Base-by-base conservation (phyloP, 1,140 invertebrate genomes). In the Triops longicaudatus region DNA sequence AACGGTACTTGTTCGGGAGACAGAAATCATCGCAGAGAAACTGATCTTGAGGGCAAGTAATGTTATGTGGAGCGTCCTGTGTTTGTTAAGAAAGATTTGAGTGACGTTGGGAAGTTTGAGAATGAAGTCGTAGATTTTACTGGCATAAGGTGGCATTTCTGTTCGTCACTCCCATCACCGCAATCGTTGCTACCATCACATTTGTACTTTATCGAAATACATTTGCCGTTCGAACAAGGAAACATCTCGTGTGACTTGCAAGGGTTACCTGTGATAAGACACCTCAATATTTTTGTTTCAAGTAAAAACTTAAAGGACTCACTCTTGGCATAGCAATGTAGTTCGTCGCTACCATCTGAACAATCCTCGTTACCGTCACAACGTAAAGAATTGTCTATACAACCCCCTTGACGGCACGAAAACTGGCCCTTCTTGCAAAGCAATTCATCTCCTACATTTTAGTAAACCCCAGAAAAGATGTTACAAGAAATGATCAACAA, bases 11-110 rank as follows among this genome's bases (percentile, higher is more conserved):
- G 4, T 88, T 87, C 0, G 95, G 94, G 75, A 98, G 95, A 84
- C 97, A 99, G 14, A 96, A 86, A 83, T 98, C 98, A 41, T 91
- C 90, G 85, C 97, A 98, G 27, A 93, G 88, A 83, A 98, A 98
- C 85, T 63, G 50, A n/a, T 63, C 50, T 63, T 63, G 50, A 22
- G 50, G 50, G 10, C 50, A 63, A 22, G 50, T n/a, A 63, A 63
- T 17, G 31, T 37, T 37, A 63, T 63, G 14, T 14, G 22, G 14
- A 6, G n/a, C 50, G 22, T 22, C 17, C 50, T 63, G 2, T 37
- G 7, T 37, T 37, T 7, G 31, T 37, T 37, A 7, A 7, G 7
- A 37, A 37, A 37, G 31, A 63, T 1, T 0, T 63, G 6, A 3
- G 14, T 63, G 31, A 37, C 10, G 10, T 63, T 17, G 17, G 22